Percentiles rank a stretch among this genome's conserved stretches.
Conservation (phyloP, 2,888 invertebrate species). For the Xestobium rufovillosum region DNA sequence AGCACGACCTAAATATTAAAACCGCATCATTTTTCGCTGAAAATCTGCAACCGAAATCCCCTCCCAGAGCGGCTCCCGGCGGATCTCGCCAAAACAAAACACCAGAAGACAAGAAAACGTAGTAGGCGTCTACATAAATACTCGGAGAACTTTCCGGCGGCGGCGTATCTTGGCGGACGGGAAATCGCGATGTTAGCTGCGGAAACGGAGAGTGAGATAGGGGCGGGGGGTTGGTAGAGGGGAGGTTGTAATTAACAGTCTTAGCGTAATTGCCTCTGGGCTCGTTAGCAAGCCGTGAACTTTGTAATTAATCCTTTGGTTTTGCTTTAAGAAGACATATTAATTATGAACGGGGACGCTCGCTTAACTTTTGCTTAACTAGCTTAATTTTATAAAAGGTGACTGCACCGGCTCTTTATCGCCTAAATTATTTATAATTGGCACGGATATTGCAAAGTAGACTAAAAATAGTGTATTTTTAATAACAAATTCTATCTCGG, state of each 20-base stretch:
- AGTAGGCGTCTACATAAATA: conserved; percentile 34
- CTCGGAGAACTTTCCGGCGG: conserved; percentile 32
- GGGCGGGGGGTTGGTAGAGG: conserved; percentile 21
- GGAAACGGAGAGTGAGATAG: conserved; percentile 14
- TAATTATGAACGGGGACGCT: conserved; percentile 39
- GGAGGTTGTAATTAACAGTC: conserved; percentile 46
- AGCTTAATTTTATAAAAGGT: conserved; percentile 22
- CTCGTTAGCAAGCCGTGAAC: conserved; percentile 48
- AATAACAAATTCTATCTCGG: too few species aligned
- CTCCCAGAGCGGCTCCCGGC: background rate
- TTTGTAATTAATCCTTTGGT: conserved; percentile 47
- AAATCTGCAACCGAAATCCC: too few species aligned
- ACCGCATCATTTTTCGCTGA: too few species aligned
- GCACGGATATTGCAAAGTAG: too few species aligned
- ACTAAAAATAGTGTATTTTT: too few species aligned
- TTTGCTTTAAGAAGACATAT: conserved; percentile 44
- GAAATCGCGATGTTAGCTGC: background rate
- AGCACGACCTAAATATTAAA: too few species aligned
- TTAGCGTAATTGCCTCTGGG: conserved; percentile 46
- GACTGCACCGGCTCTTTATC: too few species aligned
- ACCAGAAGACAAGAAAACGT: conserved; percentile 22
- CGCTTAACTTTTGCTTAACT: conserved; percentile 35
- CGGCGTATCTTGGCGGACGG: conserved; percentile 25
- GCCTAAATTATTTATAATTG: too few species aligned
- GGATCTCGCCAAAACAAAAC: conserved; percentile 11